phyloP scores from a whole-genome alignment of 2,113 vertebrate genomes.

The Mus pahari region DNA sequence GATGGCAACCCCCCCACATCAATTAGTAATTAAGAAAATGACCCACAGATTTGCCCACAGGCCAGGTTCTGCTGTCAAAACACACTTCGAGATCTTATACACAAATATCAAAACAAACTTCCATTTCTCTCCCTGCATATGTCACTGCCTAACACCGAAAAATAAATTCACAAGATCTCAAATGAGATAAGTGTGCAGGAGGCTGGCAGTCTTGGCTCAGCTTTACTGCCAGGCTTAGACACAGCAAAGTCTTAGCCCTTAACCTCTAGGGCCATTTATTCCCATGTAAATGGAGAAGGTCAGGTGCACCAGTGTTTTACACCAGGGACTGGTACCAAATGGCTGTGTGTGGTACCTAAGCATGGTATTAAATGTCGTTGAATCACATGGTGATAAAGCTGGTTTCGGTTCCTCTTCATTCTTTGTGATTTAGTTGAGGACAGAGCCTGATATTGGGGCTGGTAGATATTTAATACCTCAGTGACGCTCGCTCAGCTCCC shows the following conservation, averaged over 20 bases:
- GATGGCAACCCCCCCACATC: not conserved
- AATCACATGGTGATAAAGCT: slow-evolving; percentile 21
- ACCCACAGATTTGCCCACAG: not conserved
- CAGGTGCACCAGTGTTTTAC: slow-evolving; percentile 31
- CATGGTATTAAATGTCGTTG: slow-evolving; percentile 42
- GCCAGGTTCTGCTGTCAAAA: not conserved
- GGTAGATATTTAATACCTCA: slow-evolving; percentile 21
- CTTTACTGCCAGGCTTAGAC: not conserved
- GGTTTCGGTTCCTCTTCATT: not conserved
- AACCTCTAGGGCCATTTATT: slow-evolving; percentile 23
- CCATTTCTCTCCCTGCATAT: not conserved
- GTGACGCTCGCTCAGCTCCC: not conserved
- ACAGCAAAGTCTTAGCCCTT: slow-evolving; percentile 25
- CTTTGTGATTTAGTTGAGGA: slow-evolving; percentile 44
- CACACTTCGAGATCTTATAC: not conserved
- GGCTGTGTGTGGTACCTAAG: slow-evolving; percentile 17
- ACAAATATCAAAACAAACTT: slow-evolving; percentile 42
- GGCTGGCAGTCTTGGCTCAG: slow-evolving; percentile 8
- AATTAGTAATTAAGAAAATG: not conserved
- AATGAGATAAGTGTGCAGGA: not conserved
- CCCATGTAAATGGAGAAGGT: slow-evolving; percentile 56
- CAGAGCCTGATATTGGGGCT: not conserved
- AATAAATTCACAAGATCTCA: not conserved
- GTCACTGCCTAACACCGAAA: not conserved
- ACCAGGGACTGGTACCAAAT: not conserved